Percentiles rank a stretch among this genome's conserved stretches.
Evolutionary conservation across 2,113 vertebrate genomes (phyloP).

Genomic region (Phocoena sinus): DNA sequence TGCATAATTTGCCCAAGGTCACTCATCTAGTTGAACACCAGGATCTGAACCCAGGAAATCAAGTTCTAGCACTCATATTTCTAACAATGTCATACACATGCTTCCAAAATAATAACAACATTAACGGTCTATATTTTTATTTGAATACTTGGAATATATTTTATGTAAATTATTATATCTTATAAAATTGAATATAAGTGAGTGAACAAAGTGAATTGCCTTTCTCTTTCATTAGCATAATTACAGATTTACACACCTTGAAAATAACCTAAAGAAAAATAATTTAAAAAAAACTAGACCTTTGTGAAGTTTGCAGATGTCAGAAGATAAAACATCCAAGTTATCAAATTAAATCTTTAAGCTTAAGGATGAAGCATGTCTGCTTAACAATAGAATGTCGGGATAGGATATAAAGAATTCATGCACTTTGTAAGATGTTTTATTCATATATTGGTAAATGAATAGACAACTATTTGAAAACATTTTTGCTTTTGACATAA

Average conservation of each 20-base stretch:
- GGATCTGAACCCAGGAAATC: neutral
- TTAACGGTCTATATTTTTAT: neutral
- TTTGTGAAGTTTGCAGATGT: neutral
- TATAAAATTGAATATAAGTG: neutral
- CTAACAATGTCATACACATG: neutral
- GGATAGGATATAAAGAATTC: constrained; percentile 9
- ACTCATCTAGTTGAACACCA: neutral
- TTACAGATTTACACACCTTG: neutral
- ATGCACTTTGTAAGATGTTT: constrained; percentile 12
- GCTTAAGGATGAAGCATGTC: neutral
- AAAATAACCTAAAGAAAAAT: neutral
- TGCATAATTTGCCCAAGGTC: neutral
- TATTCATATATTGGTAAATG: constrained; percentile 36
- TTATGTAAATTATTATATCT: neutral
- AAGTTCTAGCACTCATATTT: neutral
- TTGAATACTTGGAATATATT: neutral
- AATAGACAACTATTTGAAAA: constrained; percentile 24
- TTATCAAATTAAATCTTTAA: constrained; percentile 33
- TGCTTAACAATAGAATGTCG: neutral
- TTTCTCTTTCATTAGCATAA: neutral
- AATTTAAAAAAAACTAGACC: neutral
- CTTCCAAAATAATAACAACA: neutral
- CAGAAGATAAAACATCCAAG: neutral
- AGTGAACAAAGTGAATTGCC: neutral
- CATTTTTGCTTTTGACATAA: constrained; percentile 22